Base-by-base conservation (phyloP, 2,797 vertebrate genomes). In the Semaprochilodus insignis region DNA sequence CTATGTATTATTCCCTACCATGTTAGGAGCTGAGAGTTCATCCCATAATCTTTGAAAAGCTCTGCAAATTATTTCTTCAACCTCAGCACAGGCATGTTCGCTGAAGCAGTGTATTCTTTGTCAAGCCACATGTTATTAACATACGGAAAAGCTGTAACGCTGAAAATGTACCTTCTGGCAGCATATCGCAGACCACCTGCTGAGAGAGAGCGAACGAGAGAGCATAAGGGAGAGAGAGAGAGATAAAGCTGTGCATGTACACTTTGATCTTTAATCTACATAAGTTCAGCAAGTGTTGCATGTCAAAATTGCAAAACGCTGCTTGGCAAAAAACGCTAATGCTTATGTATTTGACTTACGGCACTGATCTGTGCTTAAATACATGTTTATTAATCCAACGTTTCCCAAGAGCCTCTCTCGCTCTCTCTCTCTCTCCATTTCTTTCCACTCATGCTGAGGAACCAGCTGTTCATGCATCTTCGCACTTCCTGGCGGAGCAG, bases 171-270 rank as follows among this genome's bases (percentile, higher is more conserved):
- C 36, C 66, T 40, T 69, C 66, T 69, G 66, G 66, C 60, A 73
- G 52, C 62, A 60, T 73, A 0, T 5, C 74, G 31, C 21, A 51
- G 75, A 67, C 69, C 72, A 74, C 75, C 74, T 73, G 79, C 83
- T 74, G 78, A 77, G 74, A 77, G 67, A 81, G 23, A 60, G 60
- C 6, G 11, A 65, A 23, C 63, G 65, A 63, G 55, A 63, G 14
- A 19, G 70, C 78, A 57, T 60, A 19, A 36, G 52, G 0, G 69
- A 78, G 54, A 74, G 52, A n/a, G 25, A 77, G 73, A 57, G 63
- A 62, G 76, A 84, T 31, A 66, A 76, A 36, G 76, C 74, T 60
- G 81, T 69, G 54, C 25, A n/a, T n/a, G 10, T 70, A 13, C n/a
- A 44, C 21, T 48, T 74, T 74, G 60, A 74, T 59, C 66, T 76